phyloP scores from a whole-genome alignment of 1,140 invertebrate species.

The Lineus longissimus region DNA sequence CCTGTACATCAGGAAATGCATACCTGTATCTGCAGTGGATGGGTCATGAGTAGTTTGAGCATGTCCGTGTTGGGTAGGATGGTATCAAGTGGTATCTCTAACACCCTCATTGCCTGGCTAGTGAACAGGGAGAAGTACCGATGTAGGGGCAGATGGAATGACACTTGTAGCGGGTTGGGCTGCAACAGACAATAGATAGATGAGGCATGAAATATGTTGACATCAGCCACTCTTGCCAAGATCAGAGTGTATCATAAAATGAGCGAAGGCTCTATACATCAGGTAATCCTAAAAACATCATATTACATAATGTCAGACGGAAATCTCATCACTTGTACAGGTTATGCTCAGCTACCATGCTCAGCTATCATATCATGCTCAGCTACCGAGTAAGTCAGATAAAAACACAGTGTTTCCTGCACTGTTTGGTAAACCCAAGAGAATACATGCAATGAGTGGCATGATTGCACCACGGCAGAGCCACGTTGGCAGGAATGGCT shows the following conservation, averaged over 20 bases:
- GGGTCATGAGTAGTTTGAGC: slow-evolving; percentile 77
- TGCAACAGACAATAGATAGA: slow-evolving; percentile 40
- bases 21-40: slow-evolving; percentile 88
- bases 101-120: slow-evolving; percentile 79
- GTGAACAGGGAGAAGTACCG: slow-evolving; percentile 89
- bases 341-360: no score
- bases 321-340: no score
- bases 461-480: no score
- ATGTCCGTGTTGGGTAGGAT: slow-evolving; percentile 69
- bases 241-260: not conserved
- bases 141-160: slow-evolving; percentile 93
- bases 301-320: no score
- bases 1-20: slow-evolving; percentile 41
- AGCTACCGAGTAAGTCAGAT: no score
- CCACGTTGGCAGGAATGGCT: not conserved
- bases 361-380: no score
- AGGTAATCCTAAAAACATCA: not conserved
- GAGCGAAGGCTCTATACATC: not conserved
- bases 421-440: no score
- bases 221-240: not conserved
- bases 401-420: no score
- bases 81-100: slow-evolving; percentile 71
- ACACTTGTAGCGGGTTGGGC: slow-evolving; percentile 78
- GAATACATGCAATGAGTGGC: no score
- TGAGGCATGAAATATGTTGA: not conserved